A percentile compares a stretch with the other conserved stretches of the same genome.
Conservation (phyloP, 2,888 invertebrate species). For the Cheilosia urbana region DNA sequence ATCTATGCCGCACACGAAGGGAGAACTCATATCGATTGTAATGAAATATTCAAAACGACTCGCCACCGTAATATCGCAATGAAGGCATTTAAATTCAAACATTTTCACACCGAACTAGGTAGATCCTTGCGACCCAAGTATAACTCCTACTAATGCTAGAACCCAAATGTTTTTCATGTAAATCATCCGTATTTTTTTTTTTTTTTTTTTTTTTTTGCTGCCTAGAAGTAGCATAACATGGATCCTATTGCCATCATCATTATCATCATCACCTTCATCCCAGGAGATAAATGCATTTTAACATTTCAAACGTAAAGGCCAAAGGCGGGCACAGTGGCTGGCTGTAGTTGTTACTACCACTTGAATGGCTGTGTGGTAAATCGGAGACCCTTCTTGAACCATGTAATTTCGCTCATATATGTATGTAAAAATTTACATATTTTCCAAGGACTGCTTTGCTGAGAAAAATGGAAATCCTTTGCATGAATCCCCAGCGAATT, state of each 20-base stretch:
- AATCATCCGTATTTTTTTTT: constrained; percentile 60
- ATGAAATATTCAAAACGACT: constrained; percentile 67
- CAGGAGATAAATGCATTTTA: constrained; percentile 75
- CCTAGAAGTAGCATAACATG: constrained; percentile 56
- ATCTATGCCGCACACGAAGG: constrained; percentile 18
- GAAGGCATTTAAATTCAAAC: constrained; percentile 66
- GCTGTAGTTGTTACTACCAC: constrained; percentile 47
- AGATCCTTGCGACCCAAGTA: constrained; percentile 15
- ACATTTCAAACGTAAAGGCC: constrained; percentile 73
- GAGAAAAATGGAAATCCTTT: constrained; percentile 70
- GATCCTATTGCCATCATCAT: constrained; percentile 72
- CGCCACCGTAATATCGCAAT: constrained; percentile 5
- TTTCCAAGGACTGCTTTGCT: constrained; percentile 53
- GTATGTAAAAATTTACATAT: constrained; percentile 65
- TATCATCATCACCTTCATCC: constrained; percentile 73
- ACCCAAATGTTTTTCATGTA: constrained; percentile 66
- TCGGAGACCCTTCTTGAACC: constrained; percentile 61
- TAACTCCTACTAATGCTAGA: constrained; percentile 34
- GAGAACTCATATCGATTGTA: constrained; percentile 50
- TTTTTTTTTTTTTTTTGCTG: constrained; percentile 31
- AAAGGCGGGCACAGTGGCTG: constrained; percentile 57
- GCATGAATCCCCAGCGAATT: constrained; percentile 63
- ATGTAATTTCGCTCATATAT: constrained; percentile 60
- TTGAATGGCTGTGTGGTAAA: constrained; percentile 52
- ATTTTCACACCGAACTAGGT: constrained; percentile 33